These are phyloP conservation scores for Barnardius zonarius DNA, from an alignment of 2,113 vertebrate species.

Conservation along the genomic window DNA sequence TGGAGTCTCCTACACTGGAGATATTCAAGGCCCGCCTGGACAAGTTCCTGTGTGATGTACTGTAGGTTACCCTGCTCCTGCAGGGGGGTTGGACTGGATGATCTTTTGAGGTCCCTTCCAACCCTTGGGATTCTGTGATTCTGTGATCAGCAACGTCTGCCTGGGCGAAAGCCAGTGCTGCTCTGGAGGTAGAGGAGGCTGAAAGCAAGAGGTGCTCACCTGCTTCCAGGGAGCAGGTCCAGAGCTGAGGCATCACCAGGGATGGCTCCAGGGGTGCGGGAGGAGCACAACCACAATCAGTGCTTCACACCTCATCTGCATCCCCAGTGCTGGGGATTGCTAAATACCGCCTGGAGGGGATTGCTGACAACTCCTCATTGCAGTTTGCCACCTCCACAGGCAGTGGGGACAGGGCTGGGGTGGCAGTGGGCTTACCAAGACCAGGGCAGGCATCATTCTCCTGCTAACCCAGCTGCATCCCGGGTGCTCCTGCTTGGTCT, in stretches of 20 bases:
- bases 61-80: no score
- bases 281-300: not conserved
- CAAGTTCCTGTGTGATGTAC: no score
- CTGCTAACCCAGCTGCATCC: not conserved
- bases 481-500: not conserved
- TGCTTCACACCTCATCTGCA: not conserved
- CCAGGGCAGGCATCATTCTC: fast-evolving
- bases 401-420: not conserved
- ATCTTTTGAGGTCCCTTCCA: no score
- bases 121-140: no score
- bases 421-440: not conserved
- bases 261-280: not conserved
- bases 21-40: no score
- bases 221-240: not conserved
- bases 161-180: not conserved
- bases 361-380: not conserved
- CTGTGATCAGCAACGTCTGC: not conserved
- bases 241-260: not conserved
- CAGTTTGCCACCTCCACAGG: not conserved
- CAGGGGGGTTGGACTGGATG: no score
- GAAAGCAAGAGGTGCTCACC: not conserved
- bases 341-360: not conserved
- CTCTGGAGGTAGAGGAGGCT: not conserved
- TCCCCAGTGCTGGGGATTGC: not conserved
- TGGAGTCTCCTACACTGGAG: no score